Evolutionary conservation across 37 sponge, comb jelly and placozoan species (phyloP).

Genomic region (Spongilla lacustris): DNA sequence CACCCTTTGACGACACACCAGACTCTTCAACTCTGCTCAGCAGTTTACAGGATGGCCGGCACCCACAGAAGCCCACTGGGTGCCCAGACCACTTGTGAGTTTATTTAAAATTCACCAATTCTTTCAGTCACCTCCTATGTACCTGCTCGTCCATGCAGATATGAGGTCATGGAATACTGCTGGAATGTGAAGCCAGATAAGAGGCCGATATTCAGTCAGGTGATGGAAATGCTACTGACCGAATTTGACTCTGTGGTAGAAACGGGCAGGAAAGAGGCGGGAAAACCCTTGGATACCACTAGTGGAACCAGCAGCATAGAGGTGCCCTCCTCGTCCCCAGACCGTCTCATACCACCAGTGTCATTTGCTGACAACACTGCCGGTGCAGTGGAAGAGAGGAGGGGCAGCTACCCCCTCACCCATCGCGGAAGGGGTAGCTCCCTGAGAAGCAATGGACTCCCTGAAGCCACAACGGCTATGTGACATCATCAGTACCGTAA

Average conservation of each 20-base stretch:
- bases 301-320: neutral
- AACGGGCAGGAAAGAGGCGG: neutral
- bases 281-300: neutral
- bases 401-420: neutral
- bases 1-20: conserved; percentile 34
- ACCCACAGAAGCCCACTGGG: conserved; percentile 14
- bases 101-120: neutral
- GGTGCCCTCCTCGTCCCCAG: neutral
- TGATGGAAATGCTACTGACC: neutral
- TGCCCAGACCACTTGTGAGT: conserved; percentile 42
- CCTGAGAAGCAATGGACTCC: neutral
- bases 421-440: neutral
- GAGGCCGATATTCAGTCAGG: conserved; percentile 10
- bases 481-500: neutral
- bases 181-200: neutral
- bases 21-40: conserved; percentile 1
- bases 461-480: neutral
- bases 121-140: neutral
- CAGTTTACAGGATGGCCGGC: conserved; percentile 8
- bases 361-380: neutral
- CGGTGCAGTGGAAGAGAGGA: neutral
- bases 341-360: neutral
- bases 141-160: neutral
- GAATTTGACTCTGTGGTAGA: neutral
- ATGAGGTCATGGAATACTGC: conserved; percentile 9